Evolutionary conservation across 2,113 vertebrate species (phyloP), one percentile per base, ranked within the genome.

Genomic region (Gadus chalcogrammus): DNA sequence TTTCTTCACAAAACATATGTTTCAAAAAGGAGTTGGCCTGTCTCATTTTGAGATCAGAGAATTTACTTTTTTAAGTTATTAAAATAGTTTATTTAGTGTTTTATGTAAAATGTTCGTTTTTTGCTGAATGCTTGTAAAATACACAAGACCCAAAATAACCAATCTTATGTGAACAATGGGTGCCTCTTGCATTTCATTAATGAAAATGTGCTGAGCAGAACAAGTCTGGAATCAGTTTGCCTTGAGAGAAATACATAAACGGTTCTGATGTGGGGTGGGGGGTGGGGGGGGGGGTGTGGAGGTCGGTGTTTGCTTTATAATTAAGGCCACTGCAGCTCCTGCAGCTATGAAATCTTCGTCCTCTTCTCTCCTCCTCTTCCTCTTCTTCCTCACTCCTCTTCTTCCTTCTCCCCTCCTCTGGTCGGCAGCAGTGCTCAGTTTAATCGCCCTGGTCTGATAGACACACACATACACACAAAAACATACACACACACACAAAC

Each of bases 231-330:
- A 79, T 84, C 80, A 84, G 83, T 77, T 75, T 68, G 69, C 85
- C 76, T 77, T 85, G 76, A 84, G 83, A 84, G 81, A 79, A 82
- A 84, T 75, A 78, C 80, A 85, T 73, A 79, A 72, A 78, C 78
- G 80, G 83, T 88, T 87, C 82, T 76, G 74, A 71, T 81, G 73
- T 69, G 31, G 31, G 31, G 31, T 70, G 69, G 72, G 80, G 74
- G 71, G 83, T 82, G 71, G 69, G 72, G 80, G 74, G 71, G 83
- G 84, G 81, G 53, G 75, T 28, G 42, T 48, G 76, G 83, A 84
- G 38, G 42, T 48, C 73, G 83, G 83, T 89, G 88, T 88, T 90
- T 91, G 87, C 82, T 77, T 80, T 88, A 79, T 87, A 87, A 91
- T 89, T 88, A 91, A 85, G 79, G 82, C 85, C 27, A 65, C 65